phyloP scores from a whole-genome alignment of 2,113 vertebrate species.

The Silurus meridionalis region DNA sequence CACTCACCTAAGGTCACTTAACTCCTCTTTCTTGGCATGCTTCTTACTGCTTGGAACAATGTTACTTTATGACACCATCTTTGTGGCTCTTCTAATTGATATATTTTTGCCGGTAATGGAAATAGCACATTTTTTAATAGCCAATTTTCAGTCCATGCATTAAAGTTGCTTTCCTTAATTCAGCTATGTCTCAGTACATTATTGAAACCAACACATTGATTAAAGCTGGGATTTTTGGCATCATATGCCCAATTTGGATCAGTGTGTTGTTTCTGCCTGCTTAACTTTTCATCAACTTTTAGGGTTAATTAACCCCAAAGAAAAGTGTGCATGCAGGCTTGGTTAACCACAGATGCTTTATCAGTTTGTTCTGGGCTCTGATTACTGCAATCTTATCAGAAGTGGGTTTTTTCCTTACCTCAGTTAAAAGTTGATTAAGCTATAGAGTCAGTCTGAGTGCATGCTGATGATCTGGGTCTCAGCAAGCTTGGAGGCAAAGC shows the following conservation, averaged over 20 bases:
- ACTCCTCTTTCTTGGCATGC: slow-evolving; percentile 26
- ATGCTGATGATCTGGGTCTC: slow-evolving; percentile 3
- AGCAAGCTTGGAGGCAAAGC: not conserved
- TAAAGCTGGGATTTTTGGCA: slow-evolving; percentile 20
- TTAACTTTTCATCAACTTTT: not conserved
- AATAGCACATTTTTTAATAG: slow-evolving; percentile 14
- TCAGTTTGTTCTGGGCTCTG: not conserved
- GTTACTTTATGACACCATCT: slow-evolving; percentile 36
- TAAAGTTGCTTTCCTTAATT: not conserved
- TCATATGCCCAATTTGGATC: not conserved
- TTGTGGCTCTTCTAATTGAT: slow-evolving; percentile 21
- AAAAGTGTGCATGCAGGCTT: not conserved
- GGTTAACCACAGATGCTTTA: not conserved
- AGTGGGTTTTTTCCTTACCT: not conserved
- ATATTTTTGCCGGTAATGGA: not conserved
- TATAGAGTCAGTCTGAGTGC: not conserved
- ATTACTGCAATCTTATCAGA: not conserved
- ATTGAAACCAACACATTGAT: slow-evolving; percentile 21
- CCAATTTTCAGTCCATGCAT: slow-evolving; percentile 3
- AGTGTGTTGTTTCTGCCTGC: not conserved
- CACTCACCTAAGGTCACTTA: slow-evolving; percentile 34
- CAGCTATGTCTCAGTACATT: not conserved
- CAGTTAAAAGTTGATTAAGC: slow-evolving; percentile 5
- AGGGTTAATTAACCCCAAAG: not conserved
- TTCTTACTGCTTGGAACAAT: slow-evolving; percentile 44